Evolutionary conservation across 2,888 invertebrate species (phyloP).

Genomic region (Harmothoe impar): DNA sequence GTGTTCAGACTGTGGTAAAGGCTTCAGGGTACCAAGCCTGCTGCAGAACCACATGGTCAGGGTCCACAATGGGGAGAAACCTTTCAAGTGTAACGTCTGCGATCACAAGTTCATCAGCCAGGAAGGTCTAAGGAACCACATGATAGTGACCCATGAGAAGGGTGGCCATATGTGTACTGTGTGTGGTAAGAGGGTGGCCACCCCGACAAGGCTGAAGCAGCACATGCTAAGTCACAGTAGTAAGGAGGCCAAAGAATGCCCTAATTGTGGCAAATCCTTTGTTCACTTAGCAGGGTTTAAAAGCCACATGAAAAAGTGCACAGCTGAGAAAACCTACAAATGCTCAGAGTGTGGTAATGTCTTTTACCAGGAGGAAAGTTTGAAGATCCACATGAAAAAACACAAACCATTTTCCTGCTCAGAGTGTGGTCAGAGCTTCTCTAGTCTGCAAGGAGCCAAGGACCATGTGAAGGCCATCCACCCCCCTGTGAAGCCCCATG

Average conservation of each 20-base stretch:
- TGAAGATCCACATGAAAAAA: conserved; percentile 38
- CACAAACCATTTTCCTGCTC: conserved; percentile 1
- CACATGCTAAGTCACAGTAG: conserved; percentile 56
- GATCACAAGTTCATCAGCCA: too few relatives aligned
- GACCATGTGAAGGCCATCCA: too few relatives aligned
- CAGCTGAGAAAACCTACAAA: conserved; percentile 54
- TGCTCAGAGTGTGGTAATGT: conserved; percentile 52
- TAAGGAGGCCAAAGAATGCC: conserved; percentile 52
- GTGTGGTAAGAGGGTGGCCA: conserved; percentile 33
- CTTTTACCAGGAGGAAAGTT: conserved; percentile 19
- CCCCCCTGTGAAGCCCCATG: too few relatives aligned
- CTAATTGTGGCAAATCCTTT: conserved; percentile 60
- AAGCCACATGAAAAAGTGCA: conserved; percentile 49
- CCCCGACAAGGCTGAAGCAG: conserved; percentile 11
- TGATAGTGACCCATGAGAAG: too few relatives aligned
- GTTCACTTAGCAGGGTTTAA: conserved; percentile 24
- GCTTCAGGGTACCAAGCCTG: too few relatives aligned
- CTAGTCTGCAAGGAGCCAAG: too few relatives aligned
- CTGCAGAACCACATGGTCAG: too few relatives aligned
- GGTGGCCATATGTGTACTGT: too few relatives aligned
- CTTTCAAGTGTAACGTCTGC: too few relatives aligned
- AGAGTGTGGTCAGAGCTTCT: not conserved
- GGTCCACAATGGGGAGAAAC: too few relatives aligned
- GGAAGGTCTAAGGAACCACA: too few relatives aligned
- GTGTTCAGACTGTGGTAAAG: too few relatives aligned